phyloP scores from a whole-genome alignment of 1,140 invertebrate species.

The Drosophila kepulauana region DNA sequence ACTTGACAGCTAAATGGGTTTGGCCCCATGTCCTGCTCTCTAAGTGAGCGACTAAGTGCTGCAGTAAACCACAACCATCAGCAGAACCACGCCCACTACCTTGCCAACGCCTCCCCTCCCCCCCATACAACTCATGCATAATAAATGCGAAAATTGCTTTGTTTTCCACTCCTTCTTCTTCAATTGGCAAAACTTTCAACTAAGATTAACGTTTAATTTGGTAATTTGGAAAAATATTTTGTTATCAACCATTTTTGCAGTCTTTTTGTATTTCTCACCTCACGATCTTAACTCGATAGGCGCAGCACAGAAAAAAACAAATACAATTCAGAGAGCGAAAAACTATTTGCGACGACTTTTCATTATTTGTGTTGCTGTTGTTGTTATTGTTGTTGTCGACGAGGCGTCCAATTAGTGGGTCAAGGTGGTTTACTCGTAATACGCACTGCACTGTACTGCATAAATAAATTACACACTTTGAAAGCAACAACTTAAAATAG shows the following conservation, averaged over 20 bases:
- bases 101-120: not conserved
- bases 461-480: slow-evolving; percentile 48
- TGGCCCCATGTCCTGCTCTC: not conserved
- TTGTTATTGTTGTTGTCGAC: slow-evolving; percentile 9
- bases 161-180: not conserved
- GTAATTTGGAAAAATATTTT: not conserved
- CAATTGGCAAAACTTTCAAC: not conserved
- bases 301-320: slow-evolving; percentile 19
- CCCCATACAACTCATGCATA: slow-evolving; percentile 6
- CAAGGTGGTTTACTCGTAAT: slow-evolving; percentile 75
- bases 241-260: not conserved
- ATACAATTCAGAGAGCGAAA: slow-evolving; percentile 11
- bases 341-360: slow-evolving; percentile 43
- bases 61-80: not conserved
- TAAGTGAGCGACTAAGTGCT: slow-evolving; percentile 9
- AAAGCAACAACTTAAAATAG: slow-evolving; percentile 60
- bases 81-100: not conserved
- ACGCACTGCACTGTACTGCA: slow-evolving; percentile 53
- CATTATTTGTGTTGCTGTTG: slow-evolving; percentile 1
- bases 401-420: slow-evolving; percentile 78
- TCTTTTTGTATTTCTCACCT: slow-evolving; percentile 12
- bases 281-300: slow-evolving; percentile 25
- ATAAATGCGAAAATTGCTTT: slow-evolving; percentile 27
- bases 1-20: slow-evolving; percentile 30
- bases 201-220: not conserved